Percentiles rank a stretch among this genome's conserved stretches.
Conservation (phyloP, 2,888 invertebrate genomes). For the Eupsilia transversa region DNA sequence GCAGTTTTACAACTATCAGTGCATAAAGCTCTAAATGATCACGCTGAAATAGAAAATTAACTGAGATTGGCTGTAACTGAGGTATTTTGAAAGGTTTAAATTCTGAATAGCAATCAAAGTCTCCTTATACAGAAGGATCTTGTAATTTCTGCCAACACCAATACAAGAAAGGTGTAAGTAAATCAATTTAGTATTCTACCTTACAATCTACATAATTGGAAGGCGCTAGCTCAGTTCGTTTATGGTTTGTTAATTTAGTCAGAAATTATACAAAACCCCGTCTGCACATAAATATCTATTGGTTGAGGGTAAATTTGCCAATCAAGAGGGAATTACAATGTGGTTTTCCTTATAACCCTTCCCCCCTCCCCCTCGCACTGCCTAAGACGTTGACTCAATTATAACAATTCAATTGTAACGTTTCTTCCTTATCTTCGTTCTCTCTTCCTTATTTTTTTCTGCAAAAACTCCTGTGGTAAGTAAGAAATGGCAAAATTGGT, state of each 20-base stretch:
- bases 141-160: not conserved
- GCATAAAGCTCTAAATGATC: not conserved
- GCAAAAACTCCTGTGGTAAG: not conserved
- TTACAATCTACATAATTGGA: conserved; percentile 48
- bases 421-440: conserved; percentile 31
- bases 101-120: not conserved
- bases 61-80: not conserved
- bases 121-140: not conserved
- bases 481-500: not conserved
- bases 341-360: conserved; percentile 58
- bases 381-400: conserved; percentile 51
- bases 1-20: not conserved
- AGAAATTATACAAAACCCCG: conserved; percentile 57
- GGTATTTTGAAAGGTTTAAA: not conserved
- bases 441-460: conserved; percentile 20
- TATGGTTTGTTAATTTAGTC: conserved; percentile 53
- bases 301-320: conserved; percentile 58
- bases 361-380: not conserved
- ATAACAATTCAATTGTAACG: conserved; percentile 54
- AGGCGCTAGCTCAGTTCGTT: conserved; percentile 37
- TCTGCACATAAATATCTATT: conserved; percentile 51
- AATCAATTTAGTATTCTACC: conserved; percentile 41
- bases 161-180: conserved; percentile 16
- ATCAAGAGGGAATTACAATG: conserved; percentile 60
- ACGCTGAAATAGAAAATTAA: not conserved